Percentiles rank a stretch among this genome's conserved stretches.
These are phyloP conservation scores for Tigriopus californicus DNA, from an alignment of 2,888 invertebrate species.

Conservation along the genomic window DNA sequence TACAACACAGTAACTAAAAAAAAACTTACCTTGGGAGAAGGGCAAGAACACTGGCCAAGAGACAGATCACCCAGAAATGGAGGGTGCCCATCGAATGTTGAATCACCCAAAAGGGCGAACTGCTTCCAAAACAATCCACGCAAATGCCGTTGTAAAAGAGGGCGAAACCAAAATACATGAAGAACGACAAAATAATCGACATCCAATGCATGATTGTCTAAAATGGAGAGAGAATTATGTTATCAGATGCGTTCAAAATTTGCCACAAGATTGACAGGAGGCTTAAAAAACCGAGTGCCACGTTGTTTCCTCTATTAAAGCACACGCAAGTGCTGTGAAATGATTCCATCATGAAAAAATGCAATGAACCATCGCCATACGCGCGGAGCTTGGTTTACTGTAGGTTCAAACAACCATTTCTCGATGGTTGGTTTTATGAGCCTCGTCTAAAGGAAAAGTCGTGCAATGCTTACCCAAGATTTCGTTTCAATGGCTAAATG, in stretches of 20 bases:
- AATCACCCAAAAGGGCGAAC: conserved; percentile 73
- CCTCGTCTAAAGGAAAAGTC: background rate
- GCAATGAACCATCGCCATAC: background rate
- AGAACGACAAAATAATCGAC: conserved; percentile 56
- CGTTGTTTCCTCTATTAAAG: background rate
- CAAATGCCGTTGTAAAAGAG: conserved; percentile 64
- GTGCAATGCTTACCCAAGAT: conserved; percentile 57
- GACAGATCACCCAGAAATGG: conserved; percentile 59
- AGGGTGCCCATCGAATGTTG: conserved; percentile 50
- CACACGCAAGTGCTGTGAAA: background rate
- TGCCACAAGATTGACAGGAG: background rate
- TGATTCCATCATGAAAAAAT: background rate
- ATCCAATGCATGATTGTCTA: conserved; percentile 68
- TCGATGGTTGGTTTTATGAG: background rate
- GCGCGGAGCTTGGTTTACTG: background rate
- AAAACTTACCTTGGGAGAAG: conserved; percentile 53
- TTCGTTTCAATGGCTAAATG: conserved; percentile 75
- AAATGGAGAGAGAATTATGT: conserved; percentile 23
- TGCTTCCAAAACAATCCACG: conserved; percentile 57
- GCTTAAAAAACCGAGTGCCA: background rate
- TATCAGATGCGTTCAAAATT: background rate
- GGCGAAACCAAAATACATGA: conserved; percentile 61
- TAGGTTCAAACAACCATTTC: conserved; percentile 1
- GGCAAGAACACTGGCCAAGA: conserved; percentile 54
- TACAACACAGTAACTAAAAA: no score